Evolutionary conservation across 2,797 vertebrate genomes (phyloP), one percentile per base, ranked within the genome.

Genomic region (Pangasius sanitwongsei): DNA sequence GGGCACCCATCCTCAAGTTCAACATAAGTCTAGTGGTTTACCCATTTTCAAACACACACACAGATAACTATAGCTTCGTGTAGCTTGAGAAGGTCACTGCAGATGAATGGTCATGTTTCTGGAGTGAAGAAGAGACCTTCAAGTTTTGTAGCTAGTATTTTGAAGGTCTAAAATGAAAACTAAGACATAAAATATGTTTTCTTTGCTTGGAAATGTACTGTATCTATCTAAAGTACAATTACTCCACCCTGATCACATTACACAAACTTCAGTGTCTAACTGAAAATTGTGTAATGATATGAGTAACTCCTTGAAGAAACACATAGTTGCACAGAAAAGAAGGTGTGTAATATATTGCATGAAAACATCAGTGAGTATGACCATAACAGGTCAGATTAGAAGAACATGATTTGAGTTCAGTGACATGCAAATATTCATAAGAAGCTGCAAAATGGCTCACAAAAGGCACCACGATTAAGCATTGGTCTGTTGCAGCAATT

Each of bases 341-440:
- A 63, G 7, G 34, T 63, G 20, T 81, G 78, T 37, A 28, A 82
- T 61, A 15, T 61, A 41, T 41, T 61, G 34, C 31, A 41, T 59
- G 55, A 81, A 20, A 50, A 53, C 50, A 37, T 80, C 7, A 44
- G 31, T 65, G 82, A 53, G 59, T 59, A 44, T 83, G 41, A 16
- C 53, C 78, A 48, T 48, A 57, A 48, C 55, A 75, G 41, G 57
- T 75, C 81, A 84, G 57, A 77, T 37, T 84, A 65, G 69, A 75
- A 85, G 37, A 82, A 48, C 41, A 67, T 78, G 70, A 85, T 88
- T 67, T 67, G 25, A 63, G 70, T 48, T 75, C 70, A 65, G 31
- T 84, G 72, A 69, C 65, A 74, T 80, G 83, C 81, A 78, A 75
- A 80, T 67, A 85, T 57, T 80, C 20, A 59, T 81, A 44, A 15